Base-by-base conservation (phyloP, 2,888 invertebrate genomes). In the Dastarcus helophoroides region DNA sequence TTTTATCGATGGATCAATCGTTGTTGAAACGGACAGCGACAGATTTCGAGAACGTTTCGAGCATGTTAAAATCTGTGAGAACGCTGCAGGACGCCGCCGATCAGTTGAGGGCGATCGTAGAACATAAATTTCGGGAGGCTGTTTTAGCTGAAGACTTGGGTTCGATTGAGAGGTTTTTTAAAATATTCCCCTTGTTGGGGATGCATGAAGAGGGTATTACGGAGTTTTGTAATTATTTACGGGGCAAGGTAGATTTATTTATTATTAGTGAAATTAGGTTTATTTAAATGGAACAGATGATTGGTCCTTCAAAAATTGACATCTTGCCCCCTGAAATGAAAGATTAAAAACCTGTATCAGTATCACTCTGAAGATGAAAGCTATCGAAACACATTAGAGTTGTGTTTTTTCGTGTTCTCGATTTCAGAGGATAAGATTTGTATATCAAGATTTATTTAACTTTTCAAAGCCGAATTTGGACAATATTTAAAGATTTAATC, bases 121-220 rank as follows among this genome's bases (percentile, higher is more conserved):
- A 75, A 26, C 71, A 69, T 29, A 79, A 88, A 54, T 94, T 97
- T 57, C 88, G 91, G 47, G 90, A 91, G 52, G 90, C 97, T 3
- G 84, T 94, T 0, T 73, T 76, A 32, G 76, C 75, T 29, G 85
- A 86, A 47, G 94, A 97, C 58, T 71, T 88, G 22, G 82, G 84
- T 0, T 83, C 85, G 0, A 85, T 95, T 10, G 93, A 95, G 56
- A 68, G 95, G 32, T 88, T 95, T 56, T 97, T 97, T 60, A 95
- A 95, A 62, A 79, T 98, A 50, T 98, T 95, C 62, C 97, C 98
- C 0, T 68, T 95, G 36, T 68, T 99, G 5, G 90, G 90, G 10
- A 80, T 88, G 62, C 86, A 94, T 37, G 76, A 82, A 22, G 85
- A 88, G 46, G 97, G 97, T 0, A 73, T 98, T 8, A 74, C 75